phyloP scores from a whole-genome alignment of 2,888 invertebrate species.

The Atethmia centrago region DNA sequence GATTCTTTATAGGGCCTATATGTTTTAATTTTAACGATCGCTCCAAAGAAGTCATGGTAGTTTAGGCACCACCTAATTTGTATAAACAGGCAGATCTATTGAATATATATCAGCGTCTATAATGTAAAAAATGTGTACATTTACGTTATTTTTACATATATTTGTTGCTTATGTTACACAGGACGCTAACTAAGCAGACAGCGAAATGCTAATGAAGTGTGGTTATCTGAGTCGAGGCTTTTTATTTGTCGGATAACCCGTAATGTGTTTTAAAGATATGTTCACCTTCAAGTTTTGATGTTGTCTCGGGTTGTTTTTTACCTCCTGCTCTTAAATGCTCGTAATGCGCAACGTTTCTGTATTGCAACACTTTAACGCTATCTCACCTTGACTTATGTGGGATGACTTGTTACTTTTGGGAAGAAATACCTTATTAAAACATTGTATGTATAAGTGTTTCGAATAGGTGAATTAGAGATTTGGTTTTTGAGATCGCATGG shows the following conservation, averaged over 20 bases:
- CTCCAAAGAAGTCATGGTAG: slow-evolving; percentile 42
- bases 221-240: slow-evolving; percentile 75
- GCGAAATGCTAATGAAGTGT: slow-evolving; percentile 81
- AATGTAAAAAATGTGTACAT: slow-evolving; percentile 63
- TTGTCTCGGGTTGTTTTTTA: slow-evolving; percentile 67
- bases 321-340: slow-evolving; percentile 62
- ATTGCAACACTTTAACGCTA: slow-evolving; percentile 58
- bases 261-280: slow-evolving; percentile 82
- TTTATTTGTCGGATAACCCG: slow-evolving; percentile 80
- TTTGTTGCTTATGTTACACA: slow-evolving; percentile 72
- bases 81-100: slow-evolving; percentile 54
- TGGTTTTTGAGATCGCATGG: no score
- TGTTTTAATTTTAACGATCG: slow-evolving; percentile 52
- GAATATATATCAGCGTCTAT: slow-evolving; percentile 53
- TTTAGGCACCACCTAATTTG: slow-evolving; percentile 57
- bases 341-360: slow-evolving; percentile 65
- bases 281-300: slow-evolving; percentile 74
- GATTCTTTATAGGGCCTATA: slow-evolving; percentile 34
- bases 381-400: slow-evolving; percentile 46
- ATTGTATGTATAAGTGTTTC: no score
- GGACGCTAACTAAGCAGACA: slow-evolving; percentile 73
- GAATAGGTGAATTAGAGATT: no score
- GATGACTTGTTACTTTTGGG: slow-evolving; percentile 44
- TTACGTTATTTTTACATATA: slow-evolving; percentile 74
- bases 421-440: slow-evolving; percentile 21